These are phyloP conservation scores for Ypsolopha sequella DNA, from an alignment of 2,888 invertebrate species.

Conservation along the genomic window DNA sequence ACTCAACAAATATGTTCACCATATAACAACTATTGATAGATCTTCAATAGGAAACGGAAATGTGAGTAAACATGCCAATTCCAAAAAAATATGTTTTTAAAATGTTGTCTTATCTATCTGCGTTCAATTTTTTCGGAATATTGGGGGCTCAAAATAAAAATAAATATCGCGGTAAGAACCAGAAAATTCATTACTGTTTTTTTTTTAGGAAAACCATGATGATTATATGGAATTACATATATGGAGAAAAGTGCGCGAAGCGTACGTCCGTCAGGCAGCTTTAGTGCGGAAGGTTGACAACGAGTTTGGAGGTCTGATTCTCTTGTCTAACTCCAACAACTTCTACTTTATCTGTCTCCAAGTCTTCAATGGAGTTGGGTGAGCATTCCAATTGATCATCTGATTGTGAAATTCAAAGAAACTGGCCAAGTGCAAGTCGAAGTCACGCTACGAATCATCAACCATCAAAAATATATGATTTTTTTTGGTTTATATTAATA, in stretches of 20 bases:
- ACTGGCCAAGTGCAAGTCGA: background rate
- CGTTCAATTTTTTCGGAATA: too few species aligned
- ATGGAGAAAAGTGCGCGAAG: conserved; percentile 72
- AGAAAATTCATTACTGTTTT: background rate
- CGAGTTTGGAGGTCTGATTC: conserved; percentile 65
- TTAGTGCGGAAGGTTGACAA: conserved; percentile 67
- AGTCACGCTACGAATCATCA: background rate
- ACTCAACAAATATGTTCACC: conserved; percentile 54
- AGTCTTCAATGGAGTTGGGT: conserved; percentile 73
- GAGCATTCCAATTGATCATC: background rate
- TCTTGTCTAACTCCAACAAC: conserved; percentile 72
- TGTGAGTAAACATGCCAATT: too few species aligned
- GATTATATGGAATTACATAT: background rate
- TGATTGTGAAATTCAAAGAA: too few species aligned
- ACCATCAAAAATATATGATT: background rate
- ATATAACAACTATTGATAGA: conserved; percentile 12
- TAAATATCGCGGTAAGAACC: too few species aligned
- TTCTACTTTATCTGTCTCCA: conserved; percentile 75
- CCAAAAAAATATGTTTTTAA: too few species aligned
- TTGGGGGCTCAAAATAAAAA: too few species aligned
- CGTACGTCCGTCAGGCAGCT: conserved; percentile 68
- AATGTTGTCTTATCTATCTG: too few species aligned
- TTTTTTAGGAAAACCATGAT: background rate
- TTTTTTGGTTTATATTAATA: too few species aligned
- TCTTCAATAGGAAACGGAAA: too few species aligned